Evolutionary conservation across 1,140 invertebrate species (phyloP).

Genomic region (Drosophila lini): DNA sequence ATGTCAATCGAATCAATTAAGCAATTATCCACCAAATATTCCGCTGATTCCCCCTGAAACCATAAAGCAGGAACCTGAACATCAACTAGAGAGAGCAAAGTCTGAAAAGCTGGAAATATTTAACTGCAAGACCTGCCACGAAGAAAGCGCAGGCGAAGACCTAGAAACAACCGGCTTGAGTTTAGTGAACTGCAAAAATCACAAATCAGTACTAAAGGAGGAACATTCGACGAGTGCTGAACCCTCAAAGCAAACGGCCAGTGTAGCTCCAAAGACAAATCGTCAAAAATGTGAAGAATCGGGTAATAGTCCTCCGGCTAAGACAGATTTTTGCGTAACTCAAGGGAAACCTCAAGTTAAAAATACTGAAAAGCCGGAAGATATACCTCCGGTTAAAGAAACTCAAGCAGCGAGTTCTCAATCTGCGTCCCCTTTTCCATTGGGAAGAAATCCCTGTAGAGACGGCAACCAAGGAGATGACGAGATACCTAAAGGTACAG

Average conservation of each 20-base stretch:
- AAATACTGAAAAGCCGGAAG: background rate
- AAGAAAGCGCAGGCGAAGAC: background rate
- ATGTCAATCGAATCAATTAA: too few relatives aligned
- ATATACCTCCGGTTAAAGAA: background rate
- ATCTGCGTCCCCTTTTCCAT: background rate
- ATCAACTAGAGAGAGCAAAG: accelerated
- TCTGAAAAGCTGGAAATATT: background rate
- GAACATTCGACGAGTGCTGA: background rate
- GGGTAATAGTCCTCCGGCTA: too few relatives aligned
- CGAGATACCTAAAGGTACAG: background rate
- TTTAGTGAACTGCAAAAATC: background rate
- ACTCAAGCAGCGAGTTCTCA: too few relatives aligned
- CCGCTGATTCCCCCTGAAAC: background rate
- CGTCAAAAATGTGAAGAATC: background rate
- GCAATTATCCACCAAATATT: background rate
- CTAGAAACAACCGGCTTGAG: too few relatives aligned
- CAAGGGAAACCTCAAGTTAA: background rate
- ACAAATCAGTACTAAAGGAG: background rate
- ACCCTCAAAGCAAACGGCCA: background rate
- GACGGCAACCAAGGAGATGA: background rate
- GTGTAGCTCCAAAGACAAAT: background rate
- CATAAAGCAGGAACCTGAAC: background rate
- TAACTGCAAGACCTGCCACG: conserved; percentile 5
- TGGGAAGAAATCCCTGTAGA: conserved; percentile 8
- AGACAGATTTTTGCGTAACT: too few relatives aligned